Evolutionary conservation across 2,797 vertebrate species (phyloP).

Genomic region (Pyrocephalus nanus): DNA sequence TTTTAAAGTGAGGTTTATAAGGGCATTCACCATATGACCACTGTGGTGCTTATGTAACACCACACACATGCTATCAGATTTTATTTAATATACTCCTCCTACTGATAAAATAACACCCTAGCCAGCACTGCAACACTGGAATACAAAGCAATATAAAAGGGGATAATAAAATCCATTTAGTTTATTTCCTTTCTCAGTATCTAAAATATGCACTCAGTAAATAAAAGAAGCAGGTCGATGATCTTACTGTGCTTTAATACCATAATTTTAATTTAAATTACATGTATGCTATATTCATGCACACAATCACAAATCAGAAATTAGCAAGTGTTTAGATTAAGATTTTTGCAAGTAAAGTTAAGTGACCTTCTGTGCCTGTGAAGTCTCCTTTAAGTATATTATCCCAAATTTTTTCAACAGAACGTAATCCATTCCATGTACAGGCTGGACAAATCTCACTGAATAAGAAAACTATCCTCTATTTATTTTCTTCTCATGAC

Average conservation of each 20-base stretch:
- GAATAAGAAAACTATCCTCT: not conserved
- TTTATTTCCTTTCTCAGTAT: not conserved
- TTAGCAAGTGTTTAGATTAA: not conserved
- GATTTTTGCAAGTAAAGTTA: not conserved
- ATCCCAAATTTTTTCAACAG: not conserved
- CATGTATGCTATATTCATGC: not conserved
- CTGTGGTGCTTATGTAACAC: not conserved
- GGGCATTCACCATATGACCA: not conserved
- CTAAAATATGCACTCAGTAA: not conserved
- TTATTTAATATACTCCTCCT: not conserved
- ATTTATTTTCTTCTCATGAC: not conserved
- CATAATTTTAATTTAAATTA: not conserved
- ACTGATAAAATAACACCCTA: not conserved
- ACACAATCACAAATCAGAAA: not conserved
- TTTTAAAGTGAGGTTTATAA: not conserved
- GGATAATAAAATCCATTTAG: not conserved
- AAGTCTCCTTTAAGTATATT: not conserved
- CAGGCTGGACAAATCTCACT: not conserved
- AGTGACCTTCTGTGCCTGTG: not conserved
- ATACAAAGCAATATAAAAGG: constrained; percentile 2
- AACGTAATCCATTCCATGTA: not conserved
- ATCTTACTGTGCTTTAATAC: not conserved
- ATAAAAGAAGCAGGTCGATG: not conserved
- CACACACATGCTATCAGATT: not conserved
- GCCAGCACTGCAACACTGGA: not conserved